These are phyloP conservation scores for Caenorhabditis plicata DNA, from an alignment of 2,888 invertebrate species.

Conservation along the genomic window DNA sequence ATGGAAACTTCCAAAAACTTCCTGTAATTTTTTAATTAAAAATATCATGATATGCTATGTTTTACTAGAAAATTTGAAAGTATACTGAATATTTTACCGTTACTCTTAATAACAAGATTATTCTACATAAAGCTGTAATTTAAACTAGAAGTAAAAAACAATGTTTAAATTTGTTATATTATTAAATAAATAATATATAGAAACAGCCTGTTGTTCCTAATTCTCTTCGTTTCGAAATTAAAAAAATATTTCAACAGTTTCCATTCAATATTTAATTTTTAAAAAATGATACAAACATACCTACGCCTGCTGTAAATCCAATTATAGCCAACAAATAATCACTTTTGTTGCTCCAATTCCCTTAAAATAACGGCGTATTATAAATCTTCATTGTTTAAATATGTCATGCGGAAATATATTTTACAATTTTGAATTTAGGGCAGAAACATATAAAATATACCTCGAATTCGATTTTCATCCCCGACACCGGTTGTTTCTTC, in stretches of 20 bases:
- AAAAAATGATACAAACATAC: conserved; percentile 14
- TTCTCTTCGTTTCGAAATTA: too few relatives aligned
- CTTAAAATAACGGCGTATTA: conserved; percentile 39
- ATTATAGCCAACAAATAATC: conserved; percentile 72
- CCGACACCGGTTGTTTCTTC: conserved; percentile 62
- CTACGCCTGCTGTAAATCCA: conserved; percentile 67
- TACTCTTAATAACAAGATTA: neutral
- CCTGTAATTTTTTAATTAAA: conserved; percentile 64
- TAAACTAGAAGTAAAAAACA: neutral
- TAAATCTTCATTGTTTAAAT: too few relatives aligned
- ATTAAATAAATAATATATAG: too few relatives aligned
- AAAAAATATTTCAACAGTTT: too few relatives aligned
- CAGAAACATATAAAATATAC: conserved; percentile 6
- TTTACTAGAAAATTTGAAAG: too few relatives aligned
- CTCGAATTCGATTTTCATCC: conserved; percentile 69
- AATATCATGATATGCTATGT: too few relatives aligned
- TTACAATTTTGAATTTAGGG: too few relatives aligned
- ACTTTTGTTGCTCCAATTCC: conserved; percentile 69
- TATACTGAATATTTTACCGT: neutral
- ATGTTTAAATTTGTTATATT: neutral
- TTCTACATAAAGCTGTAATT: neutral
- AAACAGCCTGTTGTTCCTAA: too few relatives aligned
- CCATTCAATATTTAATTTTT: neutral
- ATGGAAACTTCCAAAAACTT: conserved; percentile 75
- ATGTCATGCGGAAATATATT: too few relatives aligned